Conservation (phyloP, 2,797 vertebrate species). For the Huso huso region DNA sequence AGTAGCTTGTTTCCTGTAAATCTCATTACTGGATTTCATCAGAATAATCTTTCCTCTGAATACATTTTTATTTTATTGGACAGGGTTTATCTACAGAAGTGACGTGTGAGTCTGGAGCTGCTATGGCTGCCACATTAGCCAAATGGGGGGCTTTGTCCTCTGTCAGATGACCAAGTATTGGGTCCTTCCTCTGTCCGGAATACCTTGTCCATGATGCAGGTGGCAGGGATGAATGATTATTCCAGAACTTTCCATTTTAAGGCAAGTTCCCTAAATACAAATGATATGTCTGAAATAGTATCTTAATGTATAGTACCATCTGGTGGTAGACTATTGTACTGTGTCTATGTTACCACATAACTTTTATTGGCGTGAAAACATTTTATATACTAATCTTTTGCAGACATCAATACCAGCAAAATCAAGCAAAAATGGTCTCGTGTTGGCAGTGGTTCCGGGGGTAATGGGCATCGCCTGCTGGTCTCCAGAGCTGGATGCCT, state of each 20-base stretch:
- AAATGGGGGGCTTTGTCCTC: slow-evolving; percentile 55
- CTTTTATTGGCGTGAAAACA: too few relatives aligned
- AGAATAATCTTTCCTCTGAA: too few relatives aligned
- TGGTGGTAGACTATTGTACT: too few relatives aligned
- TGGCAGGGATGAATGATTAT: slow-evolving; percentile 54
- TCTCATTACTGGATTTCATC: too few relatives aligned
- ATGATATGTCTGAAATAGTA: too few relatives aligned
- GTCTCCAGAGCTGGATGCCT: slow-evolving; percentile 46
- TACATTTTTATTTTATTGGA: not conserved
- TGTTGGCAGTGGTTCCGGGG: slow-evolving; percentile 47
- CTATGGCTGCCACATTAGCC: slow-evolving; percentile 49
- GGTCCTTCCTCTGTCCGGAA: slow-evolving; percentile 37
- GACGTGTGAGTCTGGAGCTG: slow-evolving; percentile 52
- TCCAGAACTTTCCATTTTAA: slow-evolving; percentile 49
- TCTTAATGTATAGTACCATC: too few relatives aligned
- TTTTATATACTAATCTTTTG: not conserved
- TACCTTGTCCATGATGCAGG: slow-evolving; percentile 53
- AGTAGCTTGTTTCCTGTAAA: too few relatives aligned
- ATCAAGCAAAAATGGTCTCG: slow-evolving; percentile 41
- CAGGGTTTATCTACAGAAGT: slow-evolving; percentile 55
- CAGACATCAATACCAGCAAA: slow-evolving; percentile 49
- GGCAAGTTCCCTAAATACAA: slow-evolving; percentile 17
- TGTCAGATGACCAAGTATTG: slow-evolving; percentile 56
- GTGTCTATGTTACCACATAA: too few relatives aligned
- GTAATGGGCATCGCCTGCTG: slow-evolving; percentile 51